Evolutionary conservation across 2,888 invertebrate genomes (phyloP).

Genomic region (Drosophila paranaensis): DNA sequence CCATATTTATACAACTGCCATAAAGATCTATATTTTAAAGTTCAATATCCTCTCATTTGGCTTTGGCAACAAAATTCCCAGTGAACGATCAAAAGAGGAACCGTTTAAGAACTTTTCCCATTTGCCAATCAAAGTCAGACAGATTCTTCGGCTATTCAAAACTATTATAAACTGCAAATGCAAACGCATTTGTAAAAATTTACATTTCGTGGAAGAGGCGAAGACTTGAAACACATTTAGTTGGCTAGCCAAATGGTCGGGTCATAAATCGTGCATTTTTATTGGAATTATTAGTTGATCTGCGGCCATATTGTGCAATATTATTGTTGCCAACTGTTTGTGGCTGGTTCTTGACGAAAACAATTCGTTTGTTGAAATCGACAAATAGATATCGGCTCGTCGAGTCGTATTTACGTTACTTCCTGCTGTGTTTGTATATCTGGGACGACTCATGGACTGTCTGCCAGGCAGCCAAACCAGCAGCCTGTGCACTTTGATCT

Average conservation of each 20-base stretch:
- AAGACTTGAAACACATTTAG: conserved; percentile 47
- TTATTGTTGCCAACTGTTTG: conserved; percentile 70
- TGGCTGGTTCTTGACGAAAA: conserved; percentile 68
- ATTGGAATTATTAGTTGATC: conserved; percentile 79
- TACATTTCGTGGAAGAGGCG: conserved; percentile 41
- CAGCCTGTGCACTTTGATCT: conserved; percentile 71
- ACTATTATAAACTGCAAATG: conserved; percentile 64
- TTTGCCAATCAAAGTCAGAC: conserved; percentile 61
- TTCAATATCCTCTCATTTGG: conserved; percentile 44
- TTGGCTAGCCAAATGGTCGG: conserved; percentile 42
- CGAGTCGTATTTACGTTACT: conserved; percentile 72
- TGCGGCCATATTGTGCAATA: conserved; percentile 80
- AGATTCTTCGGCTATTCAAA: conserved; percentile 34
- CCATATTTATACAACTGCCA: neutral
- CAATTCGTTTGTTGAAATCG: conserved; percentile 65
- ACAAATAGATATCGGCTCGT: conserved; percentile 48
- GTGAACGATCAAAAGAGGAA: conserved; percentile 60
- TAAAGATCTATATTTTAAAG: conserved; percentile 13
- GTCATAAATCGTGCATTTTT: conserved; percentile 67
- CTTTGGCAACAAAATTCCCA: conserved; percentile 12
- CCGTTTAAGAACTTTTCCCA: conserved; percentile 49
- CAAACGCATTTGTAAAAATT: conserved; percentile 39
- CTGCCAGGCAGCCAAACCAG: conserved; percentile 35
- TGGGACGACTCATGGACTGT: conserved; percentile 67
- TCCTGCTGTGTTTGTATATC: conserved; percentile 77